Base-by-base conservation (phyloP, 1,140 invertebrate species). In the Kradibia gibbosae region DNA sequence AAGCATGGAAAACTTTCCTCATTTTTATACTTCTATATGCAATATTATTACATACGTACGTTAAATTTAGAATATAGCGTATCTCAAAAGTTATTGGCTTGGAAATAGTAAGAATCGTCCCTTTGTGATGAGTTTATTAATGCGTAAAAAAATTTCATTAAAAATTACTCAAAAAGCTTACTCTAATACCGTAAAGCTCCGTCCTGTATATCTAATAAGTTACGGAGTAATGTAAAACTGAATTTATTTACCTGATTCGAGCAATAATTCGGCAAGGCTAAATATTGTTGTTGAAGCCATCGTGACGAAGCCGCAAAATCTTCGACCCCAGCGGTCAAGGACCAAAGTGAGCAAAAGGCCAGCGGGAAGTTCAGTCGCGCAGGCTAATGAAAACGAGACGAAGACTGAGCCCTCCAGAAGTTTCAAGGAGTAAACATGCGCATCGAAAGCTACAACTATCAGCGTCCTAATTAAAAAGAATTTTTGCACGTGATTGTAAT, bases 281-380 rank as follows among this genome's bases (percentile, higher is more conserved):
- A 93, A 91, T 11, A 92, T 42, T 8, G 93, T 92, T 4, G 92
- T 93, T 20, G 92, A 80, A 3, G 90, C 86, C 82, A 94, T 88
- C 5, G 93, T 92, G 7, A 92, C 88, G 83, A 93, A 94, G 77
- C 92, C 92, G 28, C 93, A 91, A 88, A 93, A 93, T 77, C 94
- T 88, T 50, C 94, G 88, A 3, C 94, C 94, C 92, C 92, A 94
- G 86, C 92, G 92, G 87, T 95, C 95, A 31, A 95, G 87, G 13
- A 94, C 88, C 13, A 95, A 82, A 0, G 94, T 92, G 2, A 95
- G 88, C 72, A 95, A 84, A 7, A 94, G 92, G 28, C 95, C 94
- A 7, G 94, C 94, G 0, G 95, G 95, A 71, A 95, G 91, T 88
- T 96, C 95, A 0, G 94, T 94, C 13, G 93, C 92, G 3, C 94